Base-by-base conservation (phyloP, 2,113 vertebrate genomes). In the Paralichthys olivaceus region DNA sequence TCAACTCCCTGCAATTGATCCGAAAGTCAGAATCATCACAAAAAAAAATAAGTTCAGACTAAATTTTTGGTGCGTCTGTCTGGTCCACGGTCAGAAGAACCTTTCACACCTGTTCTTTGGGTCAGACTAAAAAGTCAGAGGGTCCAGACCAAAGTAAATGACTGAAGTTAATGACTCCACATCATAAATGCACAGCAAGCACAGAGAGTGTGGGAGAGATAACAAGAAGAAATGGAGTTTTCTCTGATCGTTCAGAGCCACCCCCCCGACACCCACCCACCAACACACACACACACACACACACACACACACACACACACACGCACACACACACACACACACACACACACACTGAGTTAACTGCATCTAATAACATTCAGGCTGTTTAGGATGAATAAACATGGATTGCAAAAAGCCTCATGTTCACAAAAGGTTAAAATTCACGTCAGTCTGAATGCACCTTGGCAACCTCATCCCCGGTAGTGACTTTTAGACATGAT, bases 291-390 rank as follows among this genome's bases (percentile, higher is more conserved):
- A 43, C 40, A 12, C 40, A 43, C 11, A 12, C n/a, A n/a, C 53
- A 55, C 53, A 55, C 53, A 55, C 53, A 23, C 53, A 25, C 53
- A 55, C 53, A 43, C 37, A 40, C n/a, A n/a, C n/a, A n/a, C n/a
- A n/a, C n/a, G n/a, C n/a, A n/a, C n/a, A n/a, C 40, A 45, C 8
- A 34, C 32, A 34, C 32, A 9, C 37, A 34, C 32, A 34, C 32
- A 9, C 37, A 40, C 23, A 23, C 49, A 51, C 51, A 53, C 51
- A 53, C 51, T 14, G 14, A 25, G 22, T 13, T 23, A 54, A 22
- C 53, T 25, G 9, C 29, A n/a, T 17, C 17, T 59, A 29, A 29
- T 17, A 19, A 9, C 26, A 28, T 57, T 32, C 55, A 19, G 59
- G 5, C 34, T 15, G 32, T 61, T 61, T 7, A 11, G 34, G 11